phyloP scores from a whole-genome alignment of 1,140 invertebrate genomes.

The Kradibia gibbosae region DNA sequence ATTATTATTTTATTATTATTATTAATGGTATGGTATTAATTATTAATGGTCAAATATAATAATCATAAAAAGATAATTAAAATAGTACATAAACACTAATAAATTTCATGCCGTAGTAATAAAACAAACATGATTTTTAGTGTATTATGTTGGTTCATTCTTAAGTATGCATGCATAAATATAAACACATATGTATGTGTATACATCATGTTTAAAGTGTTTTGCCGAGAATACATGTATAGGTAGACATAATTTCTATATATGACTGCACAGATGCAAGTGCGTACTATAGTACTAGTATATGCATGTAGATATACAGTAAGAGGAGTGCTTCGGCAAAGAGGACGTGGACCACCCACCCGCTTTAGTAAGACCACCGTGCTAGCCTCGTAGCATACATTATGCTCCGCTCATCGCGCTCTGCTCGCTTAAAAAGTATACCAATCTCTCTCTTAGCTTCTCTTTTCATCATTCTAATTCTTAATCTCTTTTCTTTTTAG shows the following conservation, averaged over 20 bases:
- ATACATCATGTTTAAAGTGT: too few relatives aligned
- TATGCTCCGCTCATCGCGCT: constrained; percentile 53
- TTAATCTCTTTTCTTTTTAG: background rate
- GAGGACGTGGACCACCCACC: constrained; percentile 73
- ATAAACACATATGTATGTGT: constrained; percentile 12
- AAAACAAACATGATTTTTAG: too few relatives aligned
- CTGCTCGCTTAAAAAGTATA: constrained; percentile 54
- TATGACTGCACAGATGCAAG: background rate
- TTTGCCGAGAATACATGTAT: too few relatives aligned
- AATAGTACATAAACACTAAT: too few relatives aligned
- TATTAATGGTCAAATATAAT: too few relatives aligned
- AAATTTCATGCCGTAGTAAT: too few relatives aligned
- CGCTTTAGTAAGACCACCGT: constrained; percentile 71
- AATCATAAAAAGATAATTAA: too few relatives aligned
- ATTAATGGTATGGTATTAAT: too few relatives aligned
- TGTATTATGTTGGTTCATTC: background rate
- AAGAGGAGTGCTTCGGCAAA: constrained; percentile 65
- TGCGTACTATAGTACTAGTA: background rate
- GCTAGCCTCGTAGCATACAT: constrained; percentile 73
- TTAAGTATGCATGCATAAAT: background rate
- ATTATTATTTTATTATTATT: too few relatives aligned
- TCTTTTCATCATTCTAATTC: constrained; percentile 27
- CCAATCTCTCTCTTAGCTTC: constrained; percentile 18
- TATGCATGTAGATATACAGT: constrained; percentile 1
- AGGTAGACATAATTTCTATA: too few relatives aligned